Base-by-base conservation (phyloP, 2,888 invertebrate species). In the Melikaiella ostensackeni region DNA sequence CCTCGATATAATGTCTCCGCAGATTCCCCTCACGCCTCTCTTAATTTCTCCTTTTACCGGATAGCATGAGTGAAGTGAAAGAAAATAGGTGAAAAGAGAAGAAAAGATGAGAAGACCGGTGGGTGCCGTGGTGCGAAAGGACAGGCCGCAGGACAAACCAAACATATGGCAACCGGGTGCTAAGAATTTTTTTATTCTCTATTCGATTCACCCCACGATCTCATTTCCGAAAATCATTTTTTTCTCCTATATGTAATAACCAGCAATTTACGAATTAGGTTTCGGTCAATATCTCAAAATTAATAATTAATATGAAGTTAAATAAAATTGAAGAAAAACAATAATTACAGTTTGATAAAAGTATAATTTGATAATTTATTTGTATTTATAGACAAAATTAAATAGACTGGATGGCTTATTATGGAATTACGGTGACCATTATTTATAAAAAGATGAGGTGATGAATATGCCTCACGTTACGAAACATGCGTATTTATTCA, bases 161-260 rank as follows among this genome's bases (percentile, higher is more conserved):
- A 79, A 75, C 87, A 87, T 86, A 86, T 87, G 87, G 86, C 82
- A 78, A 80, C 86, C 85, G 85, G 74, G 79, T 64, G 70, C 50
- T 27, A 30, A 46, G 30, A 50, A 21, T 30, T 33, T 70, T 46
- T 42, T 64, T 64, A 24, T 42, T 13, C n/a, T 46, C 46, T n/a
- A 55, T 30, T 70, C 76, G 78, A 76, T 62, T 63, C 64, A 59
- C 35, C 64, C 33, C 62, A 50, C 75, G 77, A 59, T 76, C 78
- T 74, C 80, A 75, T 83, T 84, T 79, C 79, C 81, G 81, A 83
- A 87, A 85, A 84, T 84, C 83, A 79, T 80, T 84, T 83, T n/a
- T 82, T 83, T 80, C 77, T 63, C 19, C 57, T 35, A 16, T 30
- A 7, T 16, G 13, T 61, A 55, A 21, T 11, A 21, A n/a, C 21